These are phyloP conservation scores for Chaetura pelagica DNA, from an alignment of 2,113 vertebrate species.

Conservation along the genomic window DNA sequence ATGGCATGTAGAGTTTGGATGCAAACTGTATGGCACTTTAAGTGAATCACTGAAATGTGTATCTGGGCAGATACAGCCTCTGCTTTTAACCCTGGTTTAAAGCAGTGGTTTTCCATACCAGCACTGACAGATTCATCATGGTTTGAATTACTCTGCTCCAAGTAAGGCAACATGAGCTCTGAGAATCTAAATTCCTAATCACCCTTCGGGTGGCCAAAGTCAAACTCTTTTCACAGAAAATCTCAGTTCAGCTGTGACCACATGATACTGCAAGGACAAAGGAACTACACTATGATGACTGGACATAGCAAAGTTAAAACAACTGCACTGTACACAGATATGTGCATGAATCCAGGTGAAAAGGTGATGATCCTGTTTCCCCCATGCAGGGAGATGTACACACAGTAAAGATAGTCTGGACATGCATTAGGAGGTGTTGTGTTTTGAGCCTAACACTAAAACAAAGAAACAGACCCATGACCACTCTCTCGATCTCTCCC, in stretches of 20 bases:
- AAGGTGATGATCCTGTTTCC: background rate
- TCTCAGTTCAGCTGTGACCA: background rate
- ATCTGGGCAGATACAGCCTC: background rate
- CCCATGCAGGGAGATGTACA: background rate
- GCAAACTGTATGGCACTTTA: slow-evolving; percentile 1
- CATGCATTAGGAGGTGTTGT: background rate
- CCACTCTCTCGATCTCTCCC: no score
- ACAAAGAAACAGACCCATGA: no score
- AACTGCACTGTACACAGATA: background rate
- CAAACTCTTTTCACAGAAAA: background rate
- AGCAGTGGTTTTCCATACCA: background rate
- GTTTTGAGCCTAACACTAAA: no score
- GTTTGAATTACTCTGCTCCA: background rate
- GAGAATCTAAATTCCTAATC: background rate
- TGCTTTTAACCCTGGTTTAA: background rate
- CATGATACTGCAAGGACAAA: background rate
- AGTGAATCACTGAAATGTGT: slow-evolving; percentile 18
- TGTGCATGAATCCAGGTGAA: background rate
- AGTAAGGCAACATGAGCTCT: background rate
- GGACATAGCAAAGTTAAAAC: background rate
- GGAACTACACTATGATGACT: background rate
- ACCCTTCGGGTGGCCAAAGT: background rate
- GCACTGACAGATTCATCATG: background rate
- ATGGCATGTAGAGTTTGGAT: background rate
- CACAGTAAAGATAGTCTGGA: background rate